Evolutionary conservation across 2,113 vertebrate species (phyloP).

Genomic region (Aphelocoma coerulescens): DNA sequence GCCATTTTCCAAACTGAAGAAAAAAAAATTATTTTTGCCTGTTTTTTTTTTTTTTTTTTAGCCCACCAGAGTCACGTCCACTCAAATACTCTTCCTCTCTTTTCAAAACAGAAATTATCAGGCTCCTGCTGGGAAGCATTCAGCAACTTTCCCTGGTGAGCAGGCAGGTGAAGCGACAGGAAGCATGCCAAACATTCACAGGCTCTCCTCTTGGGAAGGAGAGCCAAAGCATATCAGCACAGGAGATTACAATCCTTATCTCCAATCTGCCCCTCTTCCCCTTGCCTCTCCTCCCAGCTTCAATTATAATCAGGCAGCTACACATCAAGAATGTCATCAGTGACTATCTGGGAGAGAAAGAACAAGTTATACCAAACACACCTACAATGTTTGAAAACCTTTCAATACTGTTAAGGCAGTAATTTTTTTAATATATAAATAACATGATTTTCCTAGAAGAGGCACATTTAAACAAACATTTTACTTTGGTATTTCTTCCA

Average conservation of each 20-base stretch:
- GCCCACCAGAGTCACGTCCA: not conserved
- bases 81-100: not conserved
- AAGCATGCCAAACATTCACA: not conserved
- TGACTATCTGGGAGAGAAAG: not conserved
- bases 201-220: not conserved
- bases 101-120: not conserved
- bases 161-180: constrained; percentile 5
- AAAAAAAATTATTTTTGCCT: not conserved
- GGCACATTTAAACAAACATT: not conserved
- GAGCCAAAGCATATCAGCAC: not conserved
- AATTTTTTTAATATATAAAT: not conserved
- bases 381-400: not conserved
- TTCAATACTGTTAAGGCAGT: not conserved
- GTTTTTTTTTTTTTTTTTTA: not conserved
- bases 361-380: not conserved
- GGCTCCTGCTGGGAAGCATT: not conserved
- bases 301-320: not conserved
- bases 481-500: not conserved
- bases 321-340: not conserved
- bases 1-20: not conserved
- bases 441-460: not conserved
- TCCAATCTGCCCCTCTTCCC: not conserved
- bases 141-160: rapidly evolving
- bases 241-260: not conserved
- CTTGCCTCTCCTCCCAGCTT: not conserved